phyloP scores from a whole-genome alignment of 2,797 vertebrate genomes.

The Champsocephalus esox region DNA sequence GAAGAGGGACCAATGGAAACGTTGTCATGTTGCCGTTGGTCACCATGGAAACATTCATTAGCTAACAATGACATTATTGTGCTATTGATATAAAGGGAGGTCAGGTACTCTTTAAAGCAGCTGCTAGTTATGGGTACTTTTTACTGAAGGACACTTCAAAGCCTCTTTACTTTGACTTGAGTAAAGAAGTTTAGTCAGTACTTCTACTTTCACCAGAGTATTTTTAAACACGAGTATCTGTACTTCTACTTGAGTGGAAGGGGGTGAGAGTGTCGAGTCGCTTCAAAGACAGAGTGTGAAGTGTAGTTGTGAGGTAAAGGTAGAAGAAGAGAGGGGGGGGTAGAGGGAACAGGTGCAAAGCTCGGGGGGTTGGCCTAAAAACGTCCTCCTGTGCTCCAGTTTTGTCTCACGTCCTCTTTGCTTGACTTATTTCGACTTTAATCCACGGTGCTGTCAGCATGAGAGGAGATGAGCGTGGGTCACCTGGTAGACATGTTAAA shows the following conservation, averaged over 20 bases:
- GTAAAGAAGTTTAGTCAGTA: too few relatives aligned
- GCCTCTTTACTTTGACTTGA: too few relatives aligned
- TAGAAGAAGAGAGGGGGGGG: not conserved
- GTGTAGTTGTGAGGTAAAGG: not conserved
- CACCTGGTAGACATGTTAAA: not conserved
- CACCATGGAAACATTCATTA: too few relatives aligned
- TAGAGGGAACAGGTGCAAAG: conserved; percentile 41
- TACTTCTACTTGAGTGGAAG: not conserved
- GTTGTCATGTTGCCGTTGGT: too few relatives aligned
- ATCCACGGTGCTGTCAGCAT: not conserved
- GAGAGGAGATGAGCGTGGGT: not conserved
- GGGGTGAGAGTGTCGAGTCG: not conserved
- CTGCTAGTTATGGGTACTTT: too few relatives aligned
- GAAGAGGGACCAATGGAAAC: too few relatives aligned
- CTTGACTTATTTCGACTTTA: not conserved
- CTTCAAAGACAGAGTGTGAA: not conserved
- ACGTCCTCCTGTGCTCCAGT: conserved; percentile 14
- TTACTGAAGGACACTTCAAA: too few relatives aligned
- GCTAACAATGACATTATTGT: too few relatives aligned
- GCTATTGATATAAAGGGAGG: too few relatives aligned
- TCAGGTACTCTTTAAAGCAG: too few relatives aligned
- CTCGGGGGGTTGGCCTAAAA: conserved; percentile 7
- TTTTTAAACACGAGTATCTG: too few relatives aligned
- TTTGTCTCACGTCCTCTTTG: conserved; percentile 12
- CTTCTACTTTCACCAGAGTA: too few relatives aligned